phyloP scores from a whole-genome alignment of 1,140 invertebrate genomes.

The Halesus radiatus region DNA sequence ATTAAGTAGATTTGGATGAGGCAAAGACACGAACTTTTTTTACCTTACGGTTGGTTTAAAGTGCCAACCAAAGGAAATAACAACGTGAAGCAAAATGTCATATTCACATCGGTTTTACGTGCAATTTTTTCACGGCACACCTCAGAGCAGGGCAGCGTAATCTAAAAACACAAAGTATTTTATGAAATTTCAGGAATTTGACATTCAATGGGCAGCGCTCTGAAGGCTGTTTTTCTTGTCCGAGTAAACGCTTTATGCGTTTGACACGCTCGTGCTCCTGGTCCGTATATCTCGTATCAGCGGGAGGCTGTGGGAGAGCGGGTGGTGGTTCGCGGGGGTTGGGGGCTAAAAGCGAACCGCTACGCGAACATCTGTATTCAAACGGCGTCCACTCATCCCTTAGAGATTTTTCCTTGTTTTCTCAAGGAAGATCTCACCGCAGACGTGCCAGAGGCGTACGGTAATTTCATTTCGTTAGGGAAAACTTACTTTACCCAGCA shows the following conservation, averaged over 20 bases:
- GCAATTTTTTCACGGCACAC: too few relatives aligned
- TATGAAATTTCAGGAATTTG: too few relatives aligned
- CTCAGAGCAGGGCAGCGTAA: too few relatives aligned
- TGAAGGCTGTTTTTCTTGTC: conserved; percentile 15
- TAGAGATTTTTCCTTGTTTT: conserved; percentile 55
- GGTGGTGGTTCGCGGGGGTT: background rate
- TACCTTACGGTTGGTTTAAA: too few relatives aligned
- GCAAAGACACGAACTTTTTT: too few relatives aligned
- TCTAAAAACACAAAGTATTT: too few relatives aligned
- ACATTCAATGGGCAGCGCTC: background rate
- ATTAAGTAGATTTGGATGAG: too few relatives aligned
- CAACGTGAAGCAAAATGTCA: too few relatives aligned
- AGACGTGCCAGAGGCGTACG: conserved; percentile 49
- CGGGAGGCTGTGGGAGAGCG: background rate
- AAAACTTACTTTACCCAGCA: conserved; percentile 9
- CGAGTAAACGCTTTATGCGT: conserved; percentile 36
- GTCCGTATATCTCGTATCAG: conserved; percentile 23
- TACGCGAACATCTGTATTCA: conserved; percentile 55
- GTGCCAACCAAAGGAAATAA: too few relatives aligned
- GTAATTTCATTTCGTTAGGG: conserved; percentile 54
- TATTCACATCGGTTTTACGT: too few relatives aligned
- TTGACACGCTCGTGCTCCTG: conserved; percentile 29
- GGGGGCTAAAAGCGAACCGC: conserved; percentile 1
- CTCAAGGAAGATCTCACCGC: conserved; percentile 47
- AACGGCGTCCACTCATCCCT: conserved; percentile 47